Percentiles rank a stretch among this genome's conserved stretches.
Evolutionary conservation across 2,888 invertebrate genomes (phyloP).

Genomic region (Tetragonisca angustula): DNA sequence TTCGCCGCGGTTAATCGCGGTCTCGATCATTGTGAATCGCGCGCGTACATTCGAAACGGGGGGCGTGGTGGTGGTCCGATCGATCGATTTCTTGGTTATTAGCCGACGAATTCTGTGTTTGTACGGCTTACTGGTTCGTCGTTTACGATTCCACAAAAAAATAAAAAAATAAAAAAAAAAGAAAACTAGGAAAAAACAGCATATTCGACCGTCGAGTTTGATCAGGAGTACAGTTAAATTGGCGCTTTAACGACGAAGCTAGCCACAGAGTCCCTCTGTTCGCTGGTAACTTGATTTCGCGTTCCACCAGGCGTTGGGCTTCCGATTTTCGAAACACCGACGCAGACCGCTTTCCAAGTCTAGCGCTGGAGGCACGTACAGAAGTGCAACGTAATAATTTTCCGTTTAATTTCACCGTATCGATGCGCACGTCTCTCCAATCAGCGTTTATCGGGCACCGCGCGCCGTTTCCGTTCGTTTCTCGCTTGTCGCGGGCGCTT

Average conservation of each 20-base stretch:
- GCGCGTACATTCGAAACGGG: conserved; percentile 1
- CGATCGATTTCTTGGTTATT: conserved; percentile 52
- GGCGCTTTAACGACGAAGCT: neutral
- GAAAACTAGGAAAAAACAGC: conserved; percentile 1
- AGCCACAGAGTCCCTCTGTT: conserved; percentile 3
- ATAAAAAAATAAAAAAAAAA: conserved; percentile 27
- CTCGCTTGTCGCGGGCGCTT: neutral
- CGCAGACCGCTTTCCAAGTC: conserved; percentile 1
- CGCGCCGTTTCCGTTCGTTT: neutral
- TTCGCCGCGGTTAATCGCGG: conserved; percentile 20
- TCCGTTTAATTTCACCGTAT: conserved; percentile 44
- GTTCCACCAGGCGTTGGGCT: conserved; percentile 16
- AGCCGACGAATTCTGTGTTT: conserved; percentile 49
- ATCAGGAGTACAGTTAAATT: conserved; percentile 41
- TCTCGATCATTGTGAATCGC: conserved; percentile 10
- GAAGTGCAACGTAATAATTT: conserved; percentile 34
- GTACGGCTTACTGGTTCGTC: conserved; percentile 1
- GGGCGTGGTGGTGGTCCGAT: neutral
- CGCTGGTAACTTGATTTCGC: conserved; percentile 42
- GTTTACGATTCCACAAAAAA: neutral
- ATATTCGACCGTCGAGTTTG: conserved; percentile 39
- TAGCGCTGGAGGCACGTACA: neutral
- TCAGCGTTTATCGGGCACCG: conserved; percentile 3
- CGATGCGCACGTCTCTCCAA: conserved; percentile 17
- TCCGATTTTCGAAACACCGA: neutral